Evolutionary conservation across 1,140 invertebrate species (phyloP).

Genomic region (Aphelinus certus): DNA sequence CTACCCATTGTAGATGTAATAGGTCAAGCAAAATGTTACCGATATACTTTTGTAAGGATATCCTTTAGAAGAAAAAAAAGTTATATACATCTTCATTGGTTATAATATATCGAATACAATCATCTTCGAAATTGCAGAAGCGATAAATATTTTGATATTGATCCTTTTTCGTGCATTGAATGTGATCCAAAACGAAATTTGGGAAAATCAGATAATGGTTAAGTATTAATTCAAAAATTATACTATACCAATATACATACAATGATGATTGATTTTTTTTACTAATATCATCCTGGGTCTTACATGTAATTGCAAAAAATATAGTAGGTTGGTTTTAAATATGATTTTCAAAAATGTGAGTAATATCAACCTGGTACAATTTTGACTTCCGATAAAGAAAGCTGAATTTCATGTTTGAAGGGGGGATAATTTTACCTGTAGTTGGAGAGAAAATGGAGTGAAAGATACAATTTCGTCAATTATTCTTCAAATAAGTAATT

Average conservation of each 20-base stretch:
- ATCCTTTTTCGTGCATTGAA: conserved; percentile 48
- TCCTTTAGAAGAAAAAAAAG: too few species aligned
- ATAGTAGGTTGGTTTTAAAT: conserved; percentile 51
- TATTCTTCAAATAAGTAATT: conserved; percentile 12
- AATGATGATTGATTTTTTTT: too few species aligned
- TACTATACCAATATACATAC: too few species aligned
- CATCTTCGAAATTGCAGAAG: conserved; percentile 30
- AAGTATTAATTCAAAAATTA: conserved; percentile 27
- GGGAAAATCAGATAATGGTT: conserved; percentile 52
- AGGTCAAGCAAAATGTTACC: too few species aligned
- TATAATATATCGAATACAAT: conserved; percentile 43
- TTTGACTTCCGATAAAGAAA: conserved; percentile 52
- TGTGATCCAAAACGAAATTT: conserved; percentile 54
- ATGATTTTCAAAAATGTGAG: conserved; percentile 51
- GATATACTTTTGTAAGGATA: too few species aligned
- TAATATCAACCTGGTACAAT: conserved; percentile 50
- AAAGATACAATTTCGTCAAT: too few species aligned
- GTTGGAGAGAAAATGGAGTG: conserved; percentile 39
- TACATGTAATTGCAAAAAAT: conserved; percentile 52
- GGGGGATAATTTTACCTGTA: conserved; percentile 48
- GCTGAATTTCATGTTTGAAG: conserved; percentile 58
- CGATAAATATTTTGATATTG: too few species aligned
- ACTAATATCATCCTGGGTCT: conserved; percentile 43
- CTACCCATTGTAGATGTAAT: too few species aligned
- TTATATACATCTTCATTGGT: too few species aligned